Evolutionary conservation across 2,888 invertebrate genomes (phyloP).

Genomic region (Ceraclea dissimilis): DNA sequence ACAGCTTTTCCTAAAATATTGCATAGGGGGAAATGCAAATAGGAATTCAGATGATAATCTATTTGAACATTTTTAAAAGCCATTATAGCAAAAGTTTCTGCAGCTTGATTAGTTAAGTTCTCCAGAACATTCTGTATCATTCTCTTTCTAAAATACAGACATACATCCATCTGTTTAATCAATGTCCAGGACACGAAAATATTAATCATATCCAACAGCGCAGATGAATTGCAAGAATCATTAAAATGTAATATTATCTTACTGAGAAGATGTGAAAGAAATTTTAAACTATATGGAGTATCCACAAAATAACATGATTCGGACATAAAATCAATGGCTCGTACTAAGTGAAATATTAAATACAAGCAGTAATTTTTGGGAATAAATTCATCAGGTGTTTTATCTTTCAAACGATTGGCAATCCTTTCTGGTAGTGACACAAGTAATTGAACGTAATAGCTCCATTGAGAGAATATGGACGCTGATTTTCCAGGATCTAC

Average conservation of each 20-base stretch:
- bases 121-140: constrained; percentile 47
- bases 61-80: constrained; percentile 49
- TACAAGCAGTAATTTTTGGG: constrained; percentile 50
- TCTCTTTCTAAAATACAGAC: constrained; percentile 36
- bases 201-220: constrained; percentile 46
- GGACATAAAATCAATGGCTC: constrained; percentile 54
- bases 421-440: constrained; percentile 62
- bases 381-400: constrained; percentile 51
- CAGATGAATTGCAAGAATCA: constrained; percentile 38
- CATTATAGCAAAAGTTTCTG: constrained; percentile 50
- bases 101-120: constrained; percentile 50
- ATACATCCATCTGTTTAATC: constrained; percentile 31
- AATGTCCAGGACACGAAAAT: constrained; percentile 49
- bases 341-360: constrained; percentile 53
- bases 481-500: constrained; percentile 27
- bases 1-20: constrained; percentile 47
- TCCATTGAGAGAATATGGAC: constrained; percentile 36
- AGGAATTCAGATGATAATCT: constrained; percentile 33
- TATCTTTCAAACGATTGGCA: constrained; percentile 56
- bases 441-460: constrained; percentile 52
- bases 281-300: constrained; percentile 36
- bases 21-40: constrained; percentile 36
- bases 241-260: constrained; percentile 54
- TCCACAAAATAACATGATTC: constrained; percentile 35
- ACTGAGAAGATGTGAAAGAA: constrained; percentile 51